A percentile compares a stretch with the other conserved stretches of the same genome.
These are phyloP conservation scores for Nerophis ophidion DNA, from an alignment of 2,113 vertebrate species.

Conservation along the genomic window DNA sequence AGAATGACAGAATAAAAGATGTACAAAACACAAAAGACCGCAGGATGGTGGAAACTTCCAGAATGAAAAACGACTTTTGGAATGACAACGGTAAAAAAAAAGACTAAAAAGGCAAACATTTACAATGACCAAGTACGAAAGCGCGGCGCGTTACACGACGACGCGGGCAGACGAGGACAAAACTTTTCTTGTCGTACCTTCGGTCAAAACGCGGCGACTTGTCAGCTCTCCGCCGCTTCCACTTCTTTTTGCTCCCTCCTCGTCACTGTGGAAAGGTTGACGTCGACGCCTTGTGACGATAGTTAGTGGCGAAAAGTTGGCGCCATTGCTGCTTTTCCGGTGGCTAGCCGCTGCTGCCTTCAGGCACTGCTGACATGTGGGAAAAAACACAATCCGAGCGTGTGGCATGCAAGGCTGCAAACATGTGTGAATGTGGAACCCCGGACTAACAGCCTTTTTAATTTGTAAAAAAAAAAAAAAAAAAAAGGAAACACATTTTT, in stretches of 20 bases:
- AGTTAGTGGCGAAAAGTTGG: not conserved
- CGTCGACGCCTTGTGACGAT: not conserved
- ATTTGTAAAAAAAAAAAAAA: too few species aligned
- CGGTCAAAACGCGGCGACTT: not conserved
- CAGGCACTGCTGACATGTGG: constrained; percentile 1
- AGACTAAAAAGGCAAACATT: too few species aligned
- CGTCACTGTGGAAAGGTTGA: too few species aligned
- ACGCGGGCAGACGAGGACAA: not conserved
- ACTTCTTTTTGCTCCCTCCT: not conserved
- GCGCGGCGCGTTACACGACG: not conserved
- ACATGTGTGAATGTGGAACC: too few species aligned
- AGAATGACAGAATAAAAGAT: not conserved
- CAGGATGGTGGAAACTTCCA: not conserved
- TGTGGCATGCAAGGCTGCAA: too few species aligned
- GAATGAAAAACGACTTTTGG: not conserved
- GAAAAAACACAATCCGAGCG: not conserved
- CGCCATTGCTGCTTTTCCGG: constrained; percentile 4
- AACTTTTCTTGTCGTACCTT: not conserved
- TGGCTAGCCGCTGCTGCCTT: not conserved
- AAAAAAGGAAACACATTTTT: too few species aligned
- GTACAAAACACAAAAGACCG: too few species aligned
- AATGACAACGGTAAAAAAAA: too few species aligned
- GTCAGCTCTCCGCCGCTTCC: too few species aligned
- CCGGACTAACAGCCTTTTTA: too few species aligned
- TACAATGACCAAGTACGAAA: not conserved